Evolutionary conservation across 2,888 invertebrate genomes (phyloP), one percentile per base, ranked within the genome.

Genomic region (Ischnura elegans): DNA sequence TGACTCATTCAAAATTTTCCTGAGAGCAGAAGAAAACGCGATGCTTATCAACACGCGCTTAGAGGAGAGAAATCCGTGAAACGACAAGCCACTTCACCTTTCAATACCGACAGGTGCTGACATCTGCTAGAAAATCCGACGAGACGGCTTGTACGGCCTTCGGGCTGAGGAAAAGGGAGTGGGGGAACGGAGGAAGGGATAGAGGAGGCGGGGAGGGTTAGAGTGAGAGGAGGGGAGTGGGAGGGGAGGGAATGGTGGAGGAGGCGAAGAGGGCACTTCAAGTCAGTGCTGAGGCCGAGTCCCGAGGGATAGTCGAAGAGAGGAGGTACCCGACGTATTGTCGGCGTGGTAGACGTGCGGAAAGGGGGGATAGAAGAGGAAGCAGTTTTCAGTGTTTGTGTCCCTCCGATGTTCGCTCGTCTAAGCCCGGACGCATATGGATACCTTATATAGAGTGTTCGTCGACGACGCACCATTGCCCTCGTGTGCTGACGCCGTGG

Each of bases 111-210:
- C 61, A 90, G 90, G 90, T 90, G 90, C 90, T 90, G 90, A 90
- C 90, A 90, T 90, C 90, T 90, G 90, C 61, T 90, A 90, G 90
- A 90, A 90, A 90, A 90, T 90, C 90, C 90, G 90, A 90, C 90
- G 90, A 90, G 90, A 90, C 90, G 90, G 90, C 90, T 61, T 43
- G 25, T 21, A 25, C 76, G 25, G 21, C 25, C 76, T 21, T 21
- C 76, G 76, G 76, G 25, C 25, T 29, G 25, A 76, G 76, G 76
- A 76, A 36, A n/a, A 36, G 25, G 36, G 36, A 36, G 36, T 1
- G 36, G 5, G 29, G 36, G 36, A 13, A 36, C 13, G 5, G 29
- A 29, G 13, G 66, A 6, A 21, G 29, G 29, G 29, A 36, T 2
- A 36, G 36, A 13, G 76, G 4, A 13, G 76, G 36, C 8, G 66